Percentiles rank a stretch among this genome's conserved stretches.
phyloP scores from a whole-genome alignment of 2,888 invertebrate species.

The Candidula unifasciata region DNA sequence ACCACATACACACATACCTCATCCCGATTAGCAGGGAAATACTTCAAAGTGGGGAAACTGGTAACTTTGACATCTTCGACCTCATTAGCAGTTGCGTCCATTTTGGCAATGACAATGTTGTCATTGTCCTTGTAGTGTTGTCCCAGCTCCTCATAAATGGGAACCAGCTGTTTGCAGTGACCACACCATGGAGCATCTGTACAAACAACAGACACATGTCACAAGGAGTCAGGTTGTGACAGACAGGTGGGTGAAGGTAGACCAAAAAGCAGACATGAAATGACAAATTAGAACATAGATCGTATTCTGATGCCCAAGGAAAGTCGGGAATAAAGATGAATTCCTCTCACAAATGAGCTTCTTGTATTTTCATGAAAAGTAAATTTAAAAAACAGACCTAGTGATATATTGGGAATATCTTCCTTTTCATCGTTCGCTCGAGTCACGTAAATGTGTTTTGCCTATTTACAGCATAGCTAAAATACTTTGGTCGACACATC shows the following conservation, averaged over 20 bases:
- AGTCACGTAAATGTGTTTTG: too few species aligned
- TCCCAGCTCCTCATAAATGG: constrained; percentile 96
- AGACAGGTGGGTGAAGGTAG: too few species aligned
- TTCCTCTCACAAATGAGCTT: too few species aligned
- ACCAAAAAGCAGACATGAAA: constrained; percentile 91
- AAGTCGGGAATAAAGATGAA: too few species aligned
- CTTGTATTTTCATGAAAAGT: too few species aligned
- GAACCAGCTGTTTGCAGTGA: constrained; percentile 97
- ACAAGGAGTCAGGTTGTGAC: too few species aligned
- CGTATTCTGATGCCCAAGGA: too few species aligned
- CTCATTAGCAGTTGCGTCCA: constrained; percentile 99
- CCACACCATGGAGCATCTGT: constrained; percentile 95
- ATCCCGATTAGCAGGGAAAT: constrained; percentile 95
- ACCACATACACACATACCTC: constrained; percentile 81
- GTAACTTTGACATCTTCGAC: constrained; percentile 95
- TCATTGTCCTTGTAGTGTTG: constrained; percentile 91
- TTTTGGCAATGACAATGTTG: constrained; percentile 95
- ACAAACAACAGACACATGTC: constrained; percentile 80
- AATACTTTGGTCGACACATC: too few species aligned
- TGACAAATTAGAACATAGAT: not conserved
- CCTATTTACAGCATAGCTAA: too few species aligned
- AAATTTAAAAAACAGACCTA: too few species aligned
- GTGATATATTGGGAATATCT: too few species aligned
- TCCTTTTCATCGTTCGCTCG: too few species aligned
- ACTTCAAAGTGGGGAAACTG: constrained; percentile 83